Conservation (phyloP, 1,140 invertebrate genomes). For the Orchesella cincta region DNA sequence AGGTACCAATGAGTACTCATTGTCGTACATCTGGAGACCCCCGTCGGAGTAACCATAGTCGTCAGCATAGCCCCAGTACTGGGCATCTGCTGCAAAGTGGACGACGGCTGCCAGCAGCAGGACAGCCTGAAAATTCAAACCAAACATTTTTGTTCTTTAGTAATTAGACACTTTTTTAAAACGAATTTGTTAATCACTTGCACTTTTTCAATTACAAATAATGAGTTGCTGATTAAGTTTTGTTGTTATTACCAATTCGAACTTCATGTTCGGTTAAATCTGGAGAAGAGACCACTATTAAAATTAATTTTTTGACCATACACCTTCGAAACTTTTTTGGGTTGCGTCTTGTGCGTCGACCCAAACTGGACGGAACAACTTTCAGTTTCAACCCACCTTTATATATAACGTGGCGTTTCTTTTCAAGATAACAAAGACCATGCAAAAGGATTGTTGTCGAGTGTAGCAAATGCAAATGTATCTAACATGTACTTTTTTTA, state of each 20-base stretch:
- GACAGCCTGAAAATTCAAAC: conserved; percentile 12
- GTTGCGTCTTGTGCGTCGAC: neutral
- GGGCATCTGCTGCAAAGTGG: neutral
- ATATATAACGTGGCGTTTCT: conserved; percentile 9
- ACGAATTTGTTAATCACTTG: neutral
- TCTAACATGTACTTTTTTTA: too few species aligned
- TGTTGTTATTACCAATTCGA: conserved; percentile 13
- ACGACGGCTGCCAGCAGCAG: conserved; percentile 26
- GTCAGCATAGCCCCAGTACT: neutral
- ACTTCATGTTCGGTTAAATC: neutral
- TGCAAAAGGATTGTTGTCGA: neutral
- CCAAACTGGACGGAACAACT: conserved; percentile 15
- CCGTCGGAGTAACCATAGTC: neutral
- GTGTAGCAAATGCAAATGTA: neutral
- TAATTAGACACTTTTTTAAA: too few species aligned
- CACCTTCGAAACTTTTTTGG: neutral
- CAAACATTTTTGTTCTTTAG: neutral
- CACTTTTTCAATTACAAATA: neutral
- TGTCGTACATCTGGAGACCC: neutral
- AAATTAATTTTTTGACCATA: neutral
- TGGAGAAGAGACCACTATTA: neutral
- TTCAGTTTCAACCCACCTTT: conserved; percentile 14
- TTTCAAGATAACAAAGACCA: neutral
- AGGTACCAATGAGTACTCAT: conserved; percentile 13
- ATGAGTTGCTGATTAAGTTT: neutral